A percentile compares a stretch with the other conserved stretches of the same genome.
phyloP scores from a whole-genome alignment of 2,888 invertebrate genomes.

The Auanema sp. region DNA sequence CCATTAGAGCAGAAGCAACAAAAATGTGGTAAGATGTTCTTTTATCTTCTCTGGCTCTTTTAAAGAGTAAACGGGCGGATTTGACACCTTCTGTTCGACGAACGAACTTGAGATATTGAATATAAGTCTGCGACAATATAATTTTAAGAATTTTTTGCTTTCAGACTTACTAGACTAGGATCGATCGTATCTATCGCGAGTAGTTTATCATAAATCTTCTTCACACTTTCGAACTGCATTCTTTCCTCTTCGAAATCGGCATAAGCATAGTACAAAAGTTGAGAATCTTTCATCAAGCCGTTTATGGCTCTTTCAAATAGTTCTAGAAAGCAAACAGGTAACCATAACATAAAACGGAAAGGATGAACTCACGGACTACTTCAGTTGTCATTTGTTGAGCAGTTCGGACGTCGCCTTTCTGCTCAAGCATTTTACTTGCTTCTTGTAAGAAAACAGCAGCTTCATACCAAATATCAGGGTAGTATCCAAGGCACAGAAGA shows the following conservation, averaged over 20 bases:
- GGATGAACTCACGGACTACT: conserved; percentile 48
- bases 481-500: conserved; percentile 74
- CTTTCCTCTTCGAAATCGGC: conserved; percentile 88
- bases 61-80: conserved; percentile 90
- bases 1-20: conserved; percentile 95
- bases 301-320: conserved; percentile 92
- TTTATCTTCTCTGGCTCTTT: conserved; percentile 86
- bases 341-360: conserved; percentile 12
- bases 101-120: conserved; percentile 99
- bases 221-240: conserved; percentile 92
- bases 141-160: conserved; percentile 1
- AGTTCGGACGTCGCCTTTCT: conserved; percentile 67
- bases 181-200: conserved; percentile 86
- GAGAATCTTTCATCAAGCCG: conserved; percentile 84
- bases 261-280: conserved; percentile 93
- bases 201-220: conserved; percentile 89
- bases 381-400: conserved; percentile 37
- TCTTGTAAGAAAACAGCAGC: conserved; percentile 94
- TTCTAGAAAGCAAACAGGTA: conserved; percentile 66
- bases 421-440: conserved; percentile 86
- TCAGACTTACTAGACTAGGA: conserved; percentile 90
- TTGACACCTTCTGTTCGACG: conserved; percentile 96
- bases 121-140: conserved; percentile 75
- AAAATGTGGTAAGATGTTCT: conserved; percentile 86
- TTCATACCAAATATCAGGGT: conserved; percentile 91